Conservation (phyloP, 2,113 vertebrate genomes). For the Periophthalmodon schlosseri region DNA sequence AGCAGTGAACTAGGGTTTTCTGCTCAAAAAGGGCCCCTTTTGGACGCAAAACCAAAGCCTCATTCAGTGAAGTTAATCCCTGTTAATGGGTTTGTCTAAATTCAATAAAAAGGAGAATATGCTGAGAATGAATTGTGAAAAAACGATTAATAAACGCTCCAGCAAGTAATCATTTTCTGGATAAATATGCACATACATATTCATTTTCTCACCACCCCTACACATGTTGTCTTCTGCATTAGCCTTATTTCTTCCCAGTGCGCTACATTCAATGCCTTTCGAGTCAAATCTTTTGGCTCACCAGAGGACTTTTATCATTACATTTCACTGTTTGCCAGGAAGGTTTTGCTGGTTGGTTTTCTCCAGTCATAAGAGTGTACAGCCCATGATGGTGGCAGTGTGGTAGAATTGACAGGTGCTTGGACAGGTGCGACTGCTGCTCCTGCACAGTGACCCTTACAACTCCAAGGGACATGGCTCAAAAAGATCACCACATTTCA, state of each 20-base stretch:
- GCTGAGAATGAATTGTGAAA: slow-evolving; percentile 71
- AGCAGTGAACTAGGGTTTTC: slow-evolving; percentile 31
- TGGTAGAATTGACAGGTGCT: slow-evolving; percentile 40
- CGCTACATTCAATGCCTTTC: slow-evolving; percentile 3
- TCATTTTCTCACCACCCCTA: slow-evolving; percentile 39
- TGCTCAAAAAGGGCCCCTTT: slow-evolving; percentile 58
- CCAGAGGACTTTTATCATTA: slow-evolving; percentile 5
- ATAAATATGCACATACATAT: slow-evolving; percentile 74
- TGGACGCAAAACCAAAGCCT: slow-evolving; percentile 72
- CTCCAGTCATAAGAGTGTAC: slow-evolving; percentile 29
- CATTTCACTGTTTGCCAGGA: not conserved
- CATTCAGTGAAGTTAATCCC: slow-evolving; percentile 78
- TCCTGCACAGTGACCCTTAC: too few relatives aligned
- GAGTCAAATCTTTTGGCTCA: not conserved
- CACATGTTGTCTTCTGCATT: not conserved
- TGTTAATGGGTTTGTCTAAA: slow-evolving; percentile 79
- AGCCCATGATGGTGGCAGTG: slow-evolving; percentile 23
- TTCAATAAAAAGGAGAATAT: slow-evolving; percentile 74
- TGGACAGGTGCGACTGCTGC: too few relatives aligned
- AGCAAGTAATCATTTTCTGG: slow-evolving; percentile 69
- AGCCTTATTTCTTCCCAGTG: slow-evolving; percentile 16
- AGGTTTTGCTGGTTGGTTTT: slow-evolving; percentile 6
- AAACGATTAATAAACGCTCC: slow-evolving; percentile 73
- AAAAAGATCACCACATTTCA: too few relatives aligned
- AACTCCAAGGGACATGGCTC: too few relatives aligned